phyloP scores from a whole-genome alignment of 2,113 vertebrate genomes.

The Sphaerodactylus townsendi region DNA sequence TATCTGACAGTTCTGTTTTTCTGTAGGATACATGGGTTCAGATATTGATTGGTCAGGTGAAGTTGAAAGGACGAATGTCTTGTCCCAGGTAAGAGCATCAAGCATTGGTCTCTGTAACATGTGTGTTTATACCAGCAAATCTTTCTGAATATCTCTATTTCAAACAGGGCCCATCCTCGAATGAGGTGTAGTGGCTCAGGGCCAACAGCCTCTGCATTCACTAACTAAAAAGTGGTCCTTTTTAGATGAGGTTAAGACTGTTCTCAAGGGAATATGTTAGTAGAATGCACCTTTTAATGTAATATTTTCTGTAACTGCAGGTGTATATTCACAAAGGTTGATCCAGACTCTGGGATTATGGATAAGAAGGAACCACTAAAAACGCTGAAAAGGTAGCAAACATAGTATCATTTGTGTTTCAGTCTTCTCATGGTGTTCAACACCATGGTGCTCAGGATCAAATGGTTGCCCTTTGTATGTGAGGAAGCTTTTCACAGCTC shows the following conservation, averaged over 20 bases:
- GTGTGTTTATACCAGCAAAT: too few species aligned
- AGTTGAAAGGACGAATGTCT: slow-evolving; percentile 81
- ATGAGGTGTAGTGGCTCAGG: too few species aligned
- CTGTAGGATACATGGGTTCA: slow-evolving; percentile 91
- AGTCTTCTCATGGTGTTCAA: not conserved
- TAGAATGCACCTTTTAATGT: not conserved
- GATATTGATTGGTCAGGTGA: slow-evolving; percentile 83
- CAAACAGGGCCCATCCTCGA: too few species aligned
- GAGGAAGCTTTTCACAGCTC: not conserved
- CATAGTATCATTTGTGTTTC: not conserved
- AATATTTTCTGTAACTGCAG: slow-evolving; percentile 63
- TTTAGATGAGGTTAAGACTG: not conserved
- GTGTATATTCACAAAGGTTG: slow-evolving; percentile 89
- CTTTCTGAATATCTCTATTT: not conserved
- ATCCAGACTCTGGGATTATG: slow-evolving; percentile 89
- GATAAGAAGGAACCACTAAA: slow-evolving; percentile 88
- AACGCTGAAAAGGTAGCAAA: slow-evolving; percentile 86
- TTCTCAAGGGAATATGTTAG: not conserved
- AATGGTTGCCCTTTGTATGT: not conserved
- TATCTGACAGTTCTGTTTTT: slow-evolving; percentile 2
- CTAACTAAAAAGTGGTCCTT: not conserved
- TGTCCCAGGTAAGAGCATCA: slow-evolving; percentile 84
- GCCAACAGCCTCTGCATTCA: not conserved
- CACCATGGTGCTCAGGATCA: not conserved
- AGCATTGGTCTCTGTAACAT: not conserved